Evolutionary conservation across 2,797 vertebrate genomes (phyloP), one percentile per base, ranked within the genome.

Genomic region (Parambassis ranga): DNA sequence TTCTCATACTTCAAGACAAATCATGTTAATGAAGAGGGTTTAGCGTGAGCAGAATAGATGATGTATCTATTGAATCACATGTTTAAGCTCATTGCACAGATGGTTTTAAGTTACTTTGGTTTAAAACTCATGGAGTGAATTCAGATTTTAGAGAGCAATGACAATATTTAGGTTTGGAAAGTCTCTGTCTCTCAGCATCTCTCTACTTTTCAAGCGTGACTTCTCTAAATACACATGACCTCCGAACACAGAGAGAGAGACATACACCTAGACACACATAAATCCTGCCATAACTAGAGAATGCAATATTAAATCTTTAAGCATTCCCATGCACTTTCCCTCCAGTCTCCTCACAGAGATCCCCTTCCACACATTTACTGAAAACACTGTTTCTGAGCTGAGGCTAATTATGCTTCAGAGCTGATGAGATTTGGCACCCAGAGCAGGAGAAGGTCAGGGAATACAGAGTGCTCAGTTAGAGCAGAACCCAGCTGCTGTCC

Each of bases 391-490:
- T 65, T 46, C 14, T 11, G 36, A 31, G 62, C 39, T 39, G 27
- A 43, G 32, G 55, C 64, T 65, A 65, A 70, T 66, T 73, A 37
- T 15, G 26, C 39, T 9, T 38, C 18, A 52, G 10, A 47, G 22
- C 42, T 48, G 30, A 69, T 28, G 46, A 65, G 42, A 35, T 30
- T 10, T 55, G 49, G 1, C 55, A 41, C 14, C 22, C 1, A 4
- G 49, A 55, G 14, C 60, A 33, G 13, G 28, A 46, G 31, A 37
- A 41, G 53, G 44, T 53, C 44, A 48, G 50, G 26, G 16, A 42
- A 44, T 23, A 43, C 44, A 31, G 33, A 37, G 38, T 47, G 36
- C 28, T 50, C 18, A 4, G 11, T 35, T 19, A 15, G 61, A 75
- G 55, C 47, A 28, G 43, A 13, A 44, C 22, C 32, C 19, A 15